Percentiles rank a stretch among this genome's conserved stretches.
These are phyloP conservation scores for Alethe castanea DNA, from an alignment of 2,113 vertebrate species.

Conservation along the genomic window DNA sequence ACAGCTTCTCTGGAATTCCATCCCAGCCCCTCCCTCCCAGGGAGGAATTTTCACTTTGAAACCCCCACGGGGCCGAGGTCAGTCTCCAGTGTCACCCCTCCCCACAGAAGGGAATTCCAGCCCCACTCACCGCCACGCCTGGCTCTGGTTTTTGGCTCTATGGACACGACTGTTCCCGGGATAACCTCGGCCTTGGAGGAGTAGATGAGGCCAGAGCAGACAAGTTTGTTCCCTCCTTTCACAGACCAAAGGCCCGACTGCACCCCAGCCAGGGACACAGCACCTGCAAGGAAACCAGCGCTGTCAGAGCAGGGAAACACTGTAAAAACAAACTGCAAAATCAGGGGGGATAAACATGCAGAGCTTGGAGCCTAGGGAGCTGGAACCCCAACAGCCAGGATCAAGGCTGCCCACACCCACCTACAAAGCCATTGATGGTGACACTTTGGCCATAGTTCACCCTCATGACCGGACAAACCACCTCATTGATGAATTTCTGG, in stretches of 20 bases:
- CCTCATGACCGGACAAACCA: slow-evolving; percentile 81
- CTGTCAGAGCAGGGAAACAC: background rate
- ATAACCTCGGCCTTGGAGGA: slow-evolving; percentile 86
- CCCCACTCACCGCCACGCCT: slow-evolving; percentile 74
- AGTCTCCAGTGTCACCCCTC: fast-evolving
- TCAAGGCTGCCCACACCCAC: slow-evolving; percentile 57
- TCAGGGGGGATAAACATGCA: background rate
- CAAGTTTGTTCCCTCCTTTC: slow-evolving; percentile 89
- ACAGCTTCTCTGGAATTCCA: background rate
- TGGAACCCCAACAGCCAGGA: background rate
- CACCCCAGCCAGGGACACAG: slow-evolving; percentile 76
- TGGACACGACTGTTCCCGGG: slow-evolving; percentile 76
- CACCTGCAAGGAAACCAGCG: slow-evolving; percentile 65
- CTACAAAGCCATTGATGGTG: slow-evolving; percentile 82
- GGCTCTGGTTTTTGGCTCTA: slow-evolving; percentile 78
- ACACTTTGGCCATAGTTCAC: slow-evolving; percentile 84
- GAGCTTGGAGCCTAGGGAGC: background rate
- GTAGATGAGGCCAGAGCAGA: slow-evolving; percentile 85
- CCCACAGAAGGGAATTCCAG: background rate
- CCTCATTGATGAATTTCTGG: slow-evolving; percentile 84
- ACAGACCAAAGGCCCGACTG: slow-evolving; percentile 87
- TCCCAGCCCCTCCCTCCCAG: background rate
- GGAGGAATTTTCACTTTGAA: background rate
- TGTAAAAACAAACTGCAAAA: background rate
- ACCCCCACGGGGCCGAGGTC: fast-evolving